A percentile compares a stretch with the other conserved stretches of the same genome.
phyloP scores from a whole-genome alignment of 2,888 invertebrate genomes.

The Tanypteryx hageni region DNA sequence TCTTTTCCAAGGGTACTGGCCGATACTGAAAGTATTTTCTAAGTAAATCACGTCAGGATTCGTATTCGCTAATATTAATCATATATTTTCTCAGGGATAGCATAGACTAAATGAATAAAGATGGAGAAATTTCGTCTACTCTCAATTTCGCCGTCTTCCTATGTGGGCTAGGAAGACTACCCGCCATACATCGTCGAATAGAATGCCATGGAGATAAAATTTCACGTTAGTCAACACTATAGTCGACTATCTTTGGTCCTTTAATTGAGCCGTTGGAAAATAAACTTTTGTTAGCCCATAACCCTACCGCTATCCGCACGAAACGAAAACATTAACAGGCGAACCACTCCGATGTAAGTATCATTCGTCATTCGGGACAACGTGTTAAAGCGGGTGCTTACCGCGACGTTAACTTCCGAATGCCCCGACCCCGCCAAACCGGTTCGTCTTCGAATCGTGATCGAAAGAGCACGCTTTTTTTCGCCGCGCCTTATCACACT shows the following conservation, averaged over 20 bases:
- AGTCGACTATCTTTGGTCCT: neutral
- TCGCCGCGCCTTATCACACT: slow-evolving; percentile 6
- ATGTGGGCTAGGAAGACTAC: too few relatives aligned
- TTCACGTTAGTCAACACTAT: neutral
- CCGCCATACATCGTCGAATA: neutral
- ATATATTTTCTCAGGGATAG: too few relatives aligned
- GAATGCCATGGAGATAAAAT: neutral
- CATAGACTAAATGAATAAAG: too few relatives aligned
- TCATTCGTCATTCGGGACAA: neutral
- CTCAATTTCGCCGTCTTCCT: too few relatives aligned
- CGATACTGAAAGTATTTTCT: too few relatives aligned
- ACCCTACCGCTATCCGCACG: neutral
- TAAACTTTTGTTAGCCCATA: neutral
- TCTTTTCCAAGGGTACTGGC: too few relatives aligned
- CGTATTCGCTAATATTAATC: too few relatives aligned
- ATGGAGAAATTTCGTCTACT: too few relatives aligned
- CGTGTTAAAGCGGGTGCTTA: neutral
- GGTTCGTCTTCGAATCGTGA: slow-evolving; percentile 29
- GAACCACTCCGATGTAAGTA: neutral
- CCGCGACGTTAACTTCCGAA: slow-evolving; percentile 28
- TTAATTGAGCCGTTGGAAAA: neutral
- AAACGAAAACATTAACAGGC: neutral
- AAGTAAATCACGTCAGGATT: too few relatives aligned
- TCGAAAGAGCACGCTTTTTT: neutral
- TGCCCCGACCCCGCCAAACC: neutral